Percentiles rank a stretch among this genome's conserved stretches.
Evolutionary conservation across 2,888 invertebrate genomes (phyloP).

Genomic region (Caenorhabditis plicata): DNA sequence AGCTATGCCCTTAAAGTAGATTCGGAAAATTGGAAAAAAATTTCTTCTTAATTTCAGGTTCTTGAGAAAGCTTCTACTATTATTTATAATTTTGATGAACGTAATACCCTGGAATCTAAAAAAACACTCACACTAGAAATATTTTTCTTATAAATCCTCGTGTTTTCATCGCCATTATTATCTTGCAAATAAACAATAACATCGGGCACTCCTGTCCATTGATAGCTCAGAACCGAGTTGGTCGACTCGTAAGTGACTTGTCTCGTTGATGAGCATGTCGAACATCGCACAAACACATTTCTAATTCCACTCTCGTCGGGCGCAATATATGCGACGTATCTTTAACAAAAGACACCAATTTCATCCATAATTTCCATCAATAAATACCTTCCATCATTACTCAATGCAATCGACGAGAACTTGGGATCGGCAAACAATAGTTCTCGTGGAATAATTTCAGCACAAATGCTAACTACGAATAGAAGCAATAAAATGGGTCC

Average conservation of each 20-base stretch:
- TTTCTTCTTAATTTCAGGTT: too few relatives aligned
- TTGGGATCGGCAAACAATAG: slow-evolving; percentile 60
- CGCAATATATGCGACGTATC: slow-evolving; percentile 57
- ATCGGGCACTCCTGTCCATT: slow-evolving; percentile 61
- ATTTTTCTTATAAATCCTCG: slow-evolving; percentile 61
- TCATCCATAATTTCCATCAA: not conserved
- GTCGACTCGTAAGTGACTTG: slow-evolving; percentile 62
- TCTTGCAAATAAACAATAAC: slow-evolving; percentile 61
- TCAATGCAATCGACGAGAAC: slow-evolving; percentile 57
- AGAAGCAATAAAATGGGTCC: too few relatives aligned
- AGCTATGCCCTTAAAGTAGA: too few relatives aligned
- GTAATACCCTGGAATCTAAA: too few relatives aligned
- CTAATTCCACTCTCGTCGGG: slow-evolving; percentile 59
- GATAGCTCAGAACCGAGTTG: slow-evolving; percentile 55
- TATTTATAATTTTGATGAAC: too few relatives aligned
- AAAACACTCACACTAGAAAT: slow-evolving; percentile 52
- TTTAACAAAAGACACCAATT: slow-evolving; percentile 6
- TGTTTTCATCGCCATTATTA: slow-evolving; percentile 64
- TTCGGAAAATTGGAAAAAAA: too few relatives aligned
- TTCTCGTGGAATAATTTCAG: slow-evolving; percentile 47
- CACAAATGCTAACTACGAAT: too few relatives aligned
- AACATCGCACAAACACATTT: slow-evolving; percentile 60
- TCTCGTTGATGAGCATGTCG: slow-evolving; percentile 53
- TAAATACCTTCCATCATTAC: slow-evolving; percentile 54
- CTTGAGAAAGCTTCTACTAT: too few relatives aligned